A percentile compares a stretch with the other conserved stretches of the same genome.
These are phyloP conservation scores for Syrmaticus mikado DNA, from an alignment of 2,113 vertebrate species.

Conservation along the genomic window DNA sequence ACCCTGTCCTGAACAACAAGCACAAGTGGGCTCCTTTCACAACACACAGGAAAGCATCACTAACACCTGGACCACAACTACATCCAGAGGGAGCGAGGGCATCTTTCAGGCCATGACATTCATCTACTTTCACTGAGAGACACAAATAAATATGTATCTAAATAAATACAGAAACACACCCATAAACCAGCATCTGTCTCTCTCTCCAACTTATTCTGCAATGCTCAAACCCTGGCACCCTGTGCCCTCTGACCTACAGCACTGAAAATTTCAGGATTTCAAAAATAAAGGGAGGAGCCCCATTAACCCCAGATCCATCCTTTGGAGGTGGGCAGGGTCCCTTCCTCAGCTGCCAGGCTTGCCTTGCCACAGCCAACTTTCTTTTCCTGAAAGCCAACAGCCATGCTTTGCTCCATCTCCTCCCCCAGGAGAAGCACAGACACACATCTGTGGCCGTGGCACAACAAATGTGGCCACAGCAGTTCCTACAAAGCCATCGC, in stretches of 20 bases:
- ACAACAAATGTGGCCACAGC: fast-evolving
- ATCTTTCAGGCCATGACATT: background rate
- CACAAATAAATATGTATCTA: background rate
- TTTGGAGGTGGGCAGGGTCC: fast-evolving
- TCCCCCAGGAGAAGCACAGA: background rate
- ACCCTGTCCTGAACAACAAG: background rate
- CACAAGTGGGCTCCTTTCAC: background rate
- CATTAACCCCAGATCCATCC: background rate
- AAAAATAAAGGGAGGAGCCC: background rate
- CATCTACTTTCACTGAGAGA: background rate
- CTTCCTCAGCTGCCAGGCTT: background rate
- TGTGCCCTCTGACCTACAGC: background rate
- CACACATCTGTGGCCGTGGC: fast-evolving
- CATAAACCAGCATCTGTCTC: background rate
- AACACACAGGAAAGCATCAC: background rate
- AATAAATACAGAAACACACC: background rate
- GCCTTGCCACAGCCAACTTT: fast-evolving
- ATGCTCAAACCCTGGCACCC: background rate
- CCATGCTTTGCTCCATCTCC: too few relatives aligned
- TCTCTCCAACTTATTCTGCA: background rate
- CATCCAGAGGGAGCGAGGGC: background rate
- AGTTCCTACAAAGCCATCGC: background rate
- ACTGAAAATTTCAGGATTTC: background rate
- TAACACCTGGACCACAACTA: background rate
- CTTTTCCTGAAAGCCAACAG: background rate